Evolutionary conservation across 2,113 vertebrate species (phyloP).

Genomic region (Pluvianellus socialis): DNA sequence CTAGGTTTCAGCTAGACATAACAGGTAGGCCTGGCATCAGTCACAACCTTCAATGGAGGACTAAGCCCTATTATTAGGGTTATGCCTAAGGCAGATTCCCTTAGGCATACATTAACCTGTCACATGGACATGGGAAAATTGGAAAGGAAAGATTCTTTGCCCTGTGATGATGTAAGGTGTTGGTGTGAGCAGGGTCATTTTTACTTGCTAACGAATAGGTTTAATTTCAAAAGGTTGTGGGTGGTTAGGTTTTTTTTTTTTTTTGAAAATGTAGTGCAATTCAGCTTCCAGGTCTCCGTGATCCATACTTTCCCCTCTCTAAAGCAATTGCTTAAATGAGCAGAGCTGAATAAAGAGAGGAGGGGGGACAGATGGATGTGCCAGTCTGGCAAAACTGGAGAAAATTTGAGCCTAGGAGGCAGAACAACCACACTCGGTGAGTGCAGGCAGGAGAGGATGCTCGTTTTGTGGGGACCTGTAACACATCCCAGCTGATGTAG

Average conservation of each 20-base stretch:
- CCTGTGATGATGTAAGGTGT: not conserved
- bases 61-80: not conserved
- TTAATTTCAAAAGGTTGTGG: not conserved
- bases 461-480: not conserved
- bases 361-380: not conserved
- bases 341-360: not conserved
- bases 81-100: not conserved
- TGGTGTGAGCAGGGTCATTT: not conserved
- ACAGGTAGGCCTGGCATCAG: not conserved
- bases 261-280: not conserved
- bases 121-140: not conserved
- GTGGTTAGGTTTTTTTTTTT: no score
- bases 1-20: not conserved
- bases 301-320: not conserved
- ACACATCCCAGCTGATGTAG: not conserved
- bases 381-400: not conserved
- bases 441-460: not conserved
- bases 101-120: not conserved
- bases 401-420: not conserved
- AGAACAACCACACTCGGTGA: not conserved
- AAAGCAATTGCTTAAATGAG: not conserved
- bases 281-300: not conserved
- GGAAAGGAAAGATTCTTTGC: not conserved
- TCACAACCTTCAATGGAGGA: not conserved
- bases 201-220: not conserved